Evolutionary conservation across 2,888 invertebrate species (phyloP), one percentile per base, ranked within the genome.

Genomic region (Trilocha varians): DNA sequence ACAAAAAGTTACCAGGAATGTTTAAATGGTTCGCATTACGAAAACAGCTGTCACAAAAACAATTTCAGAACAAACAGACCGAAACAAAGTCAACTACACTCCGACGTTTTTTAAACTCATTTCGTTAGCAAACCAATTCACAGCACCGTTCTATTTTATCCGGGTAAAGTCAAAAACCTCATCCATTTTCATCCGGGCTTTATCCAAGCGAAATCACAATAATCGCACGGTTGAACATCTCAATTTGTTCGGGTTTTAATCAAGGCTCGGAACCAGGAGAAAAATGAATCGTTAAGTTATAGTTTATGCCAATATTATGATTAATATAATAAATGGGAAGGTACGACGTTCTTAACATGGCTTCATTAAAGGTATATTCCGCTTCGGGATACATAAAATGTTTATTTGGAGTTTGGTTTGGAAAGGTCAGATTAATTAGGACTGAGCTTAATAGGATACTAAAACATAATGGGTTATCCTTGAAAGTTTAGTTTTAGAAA

Each of bases 121-220:
- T 25, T 25, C 6, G 25, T 0, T 1, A 25, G 11, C 25, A 9
- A 11, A 6, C 25, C 6, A 25, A 25, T 25, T 25, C 25, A 25
- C 11, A 25, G 25, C 25, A 25, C 25, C 8, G 25, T 25, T 25
- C 25, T 25, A 25, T 25, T 25, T 9, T 25, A 25, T 25, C 25
- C 25, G 25, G 25, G 25, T 25, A 16, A 33, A 3, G 34, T 11
- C 5, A 32, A 14, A 16, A 32, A 18, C 13, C 33, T 11, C 17
- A 13, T 16, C 17, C 17, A 39, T 32, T 36, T 38, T 38, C 34
- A 32, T 39, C 38, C 40, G 32, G 17, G 45, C 15, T 33, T 32
- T 34, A 38, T 17, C 37, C 33, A 25, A 25, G 25, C 33, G 11
- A 34, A 39, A 39, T 39, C 34, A 34, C 34, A 39, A 39, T 34